Conservation (phyloP, 2,797 vertebrate genomes). For the Myotis findleyi region DNA sequence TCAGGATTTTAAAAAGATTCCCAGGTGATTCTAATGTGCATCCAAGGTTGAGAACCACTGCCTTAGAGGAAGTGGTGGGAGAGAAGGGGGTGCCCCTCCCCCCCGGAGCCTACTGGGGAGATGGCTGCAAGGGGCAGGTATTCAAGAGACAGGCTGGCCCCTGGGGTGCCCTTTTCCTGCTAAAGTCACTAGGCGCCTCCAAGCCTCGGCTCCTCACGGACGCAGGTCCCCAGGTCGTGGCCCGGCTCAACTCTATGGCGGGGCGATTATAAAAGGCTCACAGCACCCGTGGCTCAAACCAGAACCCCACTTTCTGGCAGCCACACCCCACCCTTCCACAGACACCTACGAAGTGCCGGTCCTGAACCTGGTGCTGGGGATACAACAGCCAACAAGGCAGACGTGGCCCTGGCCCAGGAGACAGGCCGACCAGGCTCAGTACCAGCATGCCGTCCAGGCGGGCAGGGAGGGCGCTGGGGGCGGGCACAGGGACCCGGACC, state of each 20-base stretch:
- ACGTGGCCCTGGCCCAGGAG: background rate
- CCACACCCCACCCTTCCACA: background rate
- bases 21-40: too few species aligned
- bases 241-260: rapidly evolving
- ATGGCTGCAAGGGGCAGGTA: background rate
- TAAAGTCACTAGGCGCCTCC: background rate
- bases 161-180: background rate
- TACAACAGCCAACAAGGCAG: too few species aligned
- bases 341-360: rapidly evolving
- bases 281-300: background rate
- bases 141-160: background rate
- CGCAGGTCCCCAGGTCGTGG: rapidly evolving
- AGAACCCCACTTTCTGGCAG: background rate
- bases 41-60: too few species aligned
- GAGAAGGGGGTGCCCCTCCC: background rate
- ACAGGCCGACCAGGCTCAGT: background rate
- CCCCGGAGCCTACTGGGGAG: background rate
- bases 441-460: background rate
- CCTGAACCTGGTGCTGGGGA: background rate
- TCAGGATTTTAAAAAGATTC: too few species aligned
- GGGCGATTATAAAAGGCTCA: background rate
- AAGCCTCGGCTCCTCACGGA: background rate
- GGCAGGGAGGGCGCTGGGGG: too few species aligned
- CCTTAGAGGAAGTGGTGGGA: background rate
- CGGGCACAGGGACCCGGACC: background rate